Conservation (phyloP, 2,113 vertebrate species). For the Xiphophorus couchianus region DNA sequence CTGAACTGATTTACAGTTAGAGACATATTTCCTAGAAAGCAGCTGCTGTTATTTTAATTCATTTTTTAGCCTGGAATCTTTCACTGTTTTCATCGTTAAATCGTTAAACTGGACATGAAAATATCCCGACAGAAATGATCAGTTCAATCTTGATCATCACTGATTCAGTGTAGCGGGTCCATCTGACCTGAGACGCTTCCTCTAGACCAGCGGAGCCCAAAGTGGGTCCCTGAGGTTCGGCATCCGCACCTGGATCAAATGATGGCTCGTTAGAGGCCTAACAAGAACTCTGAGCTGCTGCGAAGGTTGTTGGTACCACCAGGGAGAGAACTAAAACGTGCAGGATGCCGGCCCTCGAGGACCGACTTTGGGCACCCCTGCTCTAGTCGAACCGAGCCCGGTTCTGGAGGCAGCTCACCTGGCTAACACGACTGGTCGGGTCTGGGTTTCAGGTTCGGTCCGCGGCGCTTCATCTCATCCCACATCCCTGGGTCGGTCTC, state of each 20-base stretch:
- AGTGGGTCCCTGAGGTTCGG: too few relatives aligned
- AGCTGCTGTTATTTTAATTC: not conserved
- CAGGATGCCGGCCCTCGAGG: too few relatives aligned
- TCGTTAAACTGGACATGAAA: not conserved
- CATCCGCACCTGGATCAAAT: too few relatives aligned
- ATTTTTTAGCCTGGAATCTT: not conserved
- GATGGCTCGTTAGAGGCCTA: too few relatives aligned
- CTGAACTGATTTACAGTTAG: not conserved
- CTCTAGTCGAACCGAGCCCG: not conserved
- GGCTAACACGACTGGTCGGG: constrained; percentile 29
- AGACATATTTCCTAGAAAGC: not conserved
- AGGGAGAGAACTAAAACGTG: too few relatives aligned
- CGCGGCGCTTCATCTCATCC: constrained; percentile 33
- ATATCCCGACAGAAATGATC: not conserved
- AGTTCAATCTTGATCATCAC: not conserved
- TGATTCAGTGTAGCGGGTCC: not conserved
- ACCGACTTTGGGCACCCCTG: too few relatives aligned
- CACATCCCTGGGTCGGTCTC: not conserved
- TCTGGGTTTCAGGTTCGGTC: not conserved
- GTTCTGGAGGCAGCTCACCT: constrained; percentile 30
- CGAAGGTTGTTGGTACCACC: too few relatives aligned
- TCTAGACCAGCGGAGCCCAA: not conserved
- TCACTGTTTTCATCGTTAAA: not conserved
- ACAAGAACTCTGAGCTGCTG: too few relatives aligned
- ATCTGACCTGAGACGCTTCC: not conserved